A percentile compares a stretch with the other conserved stretches of the same genome.
These are phyloP conservation scores for Arnoldichthys spilopterus DNA, from an alignment of 2,797 vertebrate species.

Conservation along the genomic window DNA sequence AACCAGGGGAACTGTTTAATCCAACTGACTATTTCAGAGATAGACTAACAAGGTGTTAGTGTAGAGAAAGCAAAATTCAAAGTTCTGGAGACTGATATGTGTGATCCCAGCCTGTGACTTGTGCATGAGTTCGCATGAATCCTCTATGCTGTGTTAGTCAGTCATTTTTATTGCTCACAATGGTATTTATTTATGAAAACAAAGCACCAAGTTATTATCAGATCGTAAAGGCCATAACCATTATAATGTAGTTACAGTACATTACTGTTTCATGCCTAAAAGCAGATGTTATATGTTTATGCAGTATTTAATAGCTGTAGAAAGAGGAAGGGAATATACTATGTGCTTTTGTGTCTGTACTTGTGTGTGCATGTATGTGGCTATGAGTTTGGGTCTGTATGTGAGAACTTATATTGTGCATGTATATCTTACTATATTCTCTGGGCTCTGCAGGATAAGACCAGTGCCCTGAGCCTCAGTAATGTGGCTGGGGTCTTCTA, in stretches of 20 bases:
- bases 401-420: neutral
- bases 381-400: constrained; percentile 8
- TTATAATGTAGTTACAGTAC: constrained; percentile 1
- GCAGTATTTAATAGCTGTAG: neutral
- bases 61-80: constrained; percentile 17
- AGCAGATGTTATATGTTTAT: constrained; percentile 18
- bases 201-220: neutral
- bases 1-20: neutral
- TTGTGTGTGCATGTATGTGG: neutral
- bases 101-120: constrained; percentile 53
- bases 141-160: constrained; percentile 3
- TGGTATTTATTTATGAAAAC: neutral
- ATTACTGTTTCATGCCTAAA: neutral
- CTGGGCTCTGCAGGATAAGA: constrained; percentile 89
- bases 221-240: neutral
- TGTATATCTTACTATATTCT: constrained; percentile 39
- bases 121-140: constrained; percentile 65
- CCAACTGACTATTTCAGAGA: constrained; percentile 16
- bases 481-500: constrained; percentile 98
- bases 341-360: neutral
- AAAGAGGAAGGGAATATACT: neutral
- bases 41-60: neutral
- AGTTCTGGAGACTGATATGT: constrained; percentile 41
- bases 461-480: constrained; percentile 95
- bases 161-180: neutral